Evolutionary conservation across 2,888 invertebrate genomes (phyloP).

Genomic region (Tinea semifulvella): DNA sequence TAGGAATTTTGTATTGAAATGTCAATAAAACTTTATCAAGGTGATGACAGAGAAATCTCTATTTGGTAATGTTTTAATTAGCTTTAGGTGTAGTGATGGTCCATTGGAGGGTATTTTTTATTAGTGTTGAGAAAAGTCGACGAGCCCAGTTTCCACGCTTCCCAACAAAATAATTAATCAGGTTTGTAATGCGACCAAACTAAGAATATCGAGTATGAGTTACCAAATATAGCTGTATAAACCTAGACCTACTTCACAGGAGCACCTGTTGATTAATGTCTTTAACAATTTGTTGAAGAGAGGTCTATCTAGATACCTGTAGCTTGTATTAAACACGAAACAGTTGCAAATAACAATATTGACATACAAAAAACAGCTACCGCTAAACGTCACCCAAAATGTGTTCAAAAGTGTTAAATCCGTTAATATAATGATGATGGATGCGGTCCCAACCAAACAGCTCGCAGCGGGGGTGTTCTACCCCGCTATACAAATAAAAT

Average conservation of each 20-base stretch:
- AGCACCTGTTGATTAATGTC: conserved; percentile 4
- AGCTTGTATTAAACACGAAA: background rate
- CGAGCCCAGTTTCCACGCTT: conserved; percentile 35
- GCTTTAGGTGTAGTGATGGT: background rate
- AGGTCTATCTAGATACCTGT: background rate
- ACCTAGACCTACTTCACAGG: conserved; percentile 33
- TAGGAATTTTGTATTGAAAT: conserved; percentile 28
- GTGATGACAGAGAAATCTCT: conserved; percentile 21
- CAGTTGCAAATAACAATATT: conserved; percentile 5
- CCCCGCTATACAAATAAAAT: conserved; percentile 66
- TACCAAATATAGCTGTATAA: conserved; percentile 19
- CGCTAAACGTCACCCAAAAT: conserved; percentile 49
- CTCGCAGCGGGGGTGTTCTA: conserved; percentile 66
- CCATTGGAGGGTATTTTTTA: background rate
- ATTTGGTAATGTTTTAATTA: conserved; percentile 29
- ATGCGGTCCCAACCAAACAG: conserved; percentile 59
- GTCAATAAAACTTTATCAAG: conserved; percentile 26
- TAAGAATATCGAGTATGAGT: background rate
- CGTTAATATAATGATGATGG: conserved; percentile 67
- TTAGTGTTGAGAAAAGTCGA: conserved; percentile 6
- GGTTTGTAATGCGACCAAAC: background rate
- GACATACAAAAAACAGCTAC: conserved; percentile 21
- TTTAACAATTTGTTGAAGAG: background rate
- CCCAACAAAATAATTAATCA: conserved; percentile 18
- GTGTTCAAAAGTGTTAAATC: conserved; percentile 67